Conservation (phyloP, 2,888 invertebrate species). For the Xestia sexstrigata region DNA sequence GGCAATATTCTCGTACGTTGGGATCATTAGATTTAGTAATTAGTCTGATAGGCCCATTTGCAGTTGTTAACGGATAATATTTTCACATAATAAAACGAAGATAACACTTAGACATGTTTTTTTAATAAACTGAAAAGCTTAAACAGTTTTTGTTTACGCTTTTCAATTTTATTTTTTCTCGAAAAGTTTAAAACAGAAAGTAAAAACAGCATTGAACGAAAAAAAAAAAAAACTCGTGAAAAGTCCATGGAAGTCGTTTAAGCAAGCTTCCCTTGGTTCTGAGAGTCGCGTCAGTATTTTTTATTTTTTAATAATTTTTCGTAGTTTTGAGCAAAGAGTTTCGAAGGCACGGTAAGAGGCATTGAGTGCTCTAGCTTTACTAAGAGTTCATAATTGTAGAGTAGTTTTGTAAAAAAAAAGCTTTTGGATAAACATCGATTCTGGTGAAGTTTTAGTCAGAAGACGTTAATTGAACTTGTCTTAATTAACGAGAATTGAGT, state of each 20-base stretch:
- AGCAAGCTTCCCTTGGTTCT: constrained; percentile 65
- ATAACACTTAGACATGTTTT: neutral
- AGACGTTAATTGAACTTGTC: neutral
- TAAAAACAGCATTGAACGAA: constrained; percentile 33
- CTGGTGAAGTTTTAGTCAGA: constrained; percentile 15
- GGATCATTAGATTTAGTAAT: constrained; percentile 16
- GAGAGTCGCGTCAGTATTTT: constrained; percentile 59
- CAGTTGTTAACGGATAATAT: neutral
- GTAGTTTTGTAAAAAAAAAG: constrained; percentile 37
- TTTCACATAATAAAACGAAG: constrained; percentile 18
- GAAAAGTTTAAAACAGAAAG: constrained; percentile 42
- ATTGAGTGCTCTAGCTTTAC: constrained; percentile 66
- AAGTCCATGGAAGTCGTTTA: constrained; percentile 62
- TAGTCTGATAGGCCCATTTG: neutral
- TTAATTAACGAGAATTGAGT: neutral
- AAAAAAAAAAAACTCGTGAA: constrained; percentile 43
- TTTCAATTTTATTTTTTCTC: neutral
- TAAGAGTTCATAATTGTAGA: constrained; percentile 65
- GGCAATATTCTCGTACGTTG: constrained; percentile 7
- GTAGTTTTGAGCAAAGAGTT: constrained; percentile 69
- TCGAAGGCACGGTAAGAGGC: constrained; percentile 64
- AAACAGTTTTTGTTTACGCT: constrained; percentile 11
- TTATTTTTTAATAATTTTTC: constrained; percentile 63
- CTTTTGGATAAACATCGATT: constrained; percentile 38
- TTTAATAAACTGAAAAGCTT: constrained; percentile 13